Percentiles rank a stretch among this genome's conserved stretches.
phyloP scores from a whole-genome alignment of 2,113 vertebrate species.

The Paedocypris sp. region DNA sequence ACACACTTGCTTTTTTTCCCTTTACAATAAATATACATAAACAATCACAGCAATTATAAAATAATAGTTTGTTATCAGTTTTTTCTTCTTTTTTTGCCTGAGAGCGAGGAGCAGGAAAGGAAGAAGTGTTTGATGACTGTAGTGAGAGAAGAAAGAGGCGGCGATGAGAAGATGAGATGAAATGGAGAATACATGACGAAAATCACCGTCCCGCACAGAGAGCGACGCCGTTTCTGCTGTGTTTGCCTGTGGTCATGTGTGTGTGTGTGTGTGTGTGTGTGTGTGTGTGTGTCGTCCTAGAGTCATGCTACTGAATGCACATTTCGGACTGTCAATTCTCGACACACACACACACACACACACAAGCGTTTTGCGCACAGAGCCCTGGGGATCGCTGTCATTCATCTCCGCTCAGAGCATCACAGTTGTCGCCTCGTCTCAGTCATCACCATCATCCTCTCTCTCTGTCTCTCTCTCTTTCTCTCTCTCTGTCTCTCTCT shows the following conservation, averaged over 20 bases:
- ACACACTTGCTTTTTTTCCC: no score
- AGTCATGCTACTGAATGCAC: slow-evolving; percentile 6
- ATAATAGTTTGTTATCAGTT: no score
- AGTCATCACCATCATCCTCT: slow-evolving; percentile 29
- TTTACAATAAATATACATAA: no score
- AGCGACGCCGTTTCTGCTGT: slow-evolving; percentile 8
- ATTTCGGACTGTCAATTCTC: slow-evolving; percentile 1
- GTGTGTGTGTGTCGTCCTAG: not conserved
- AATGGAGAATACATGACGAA: slow-evolving; percentile 15
- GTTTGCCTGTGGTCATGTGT: slow-evolving; percentile 9
- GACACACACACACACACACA: not conserved
- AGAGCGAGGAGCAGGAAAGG: not conserved
- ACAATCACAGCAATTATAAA: not conserved
- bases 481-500: slow-evolving; percentile 9
- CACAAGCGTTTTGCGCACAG: not conserved
- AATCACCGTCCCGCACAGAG: slow-evolving; percentile 1
- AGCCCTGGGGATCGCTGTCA: slow-evolving; percentile 42
- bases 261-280: not conserved
- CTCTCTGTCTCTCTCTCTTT: not conserved
- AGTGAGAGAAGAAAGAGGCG: slow-evolving; percentile 13
- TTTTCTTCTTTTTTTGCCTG: no score
- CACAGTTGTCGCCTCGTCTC: slow-evolving; percentile 17
- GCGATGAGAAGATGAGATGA: not conserved
- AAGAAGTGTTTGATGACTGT: not conserved
- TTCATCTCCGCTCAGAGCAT: slow-evolving; percentile 42